Conservation (phyloP, 2,797 vertebrate genomes). For the Pseudochirops corinnae region DNA sequence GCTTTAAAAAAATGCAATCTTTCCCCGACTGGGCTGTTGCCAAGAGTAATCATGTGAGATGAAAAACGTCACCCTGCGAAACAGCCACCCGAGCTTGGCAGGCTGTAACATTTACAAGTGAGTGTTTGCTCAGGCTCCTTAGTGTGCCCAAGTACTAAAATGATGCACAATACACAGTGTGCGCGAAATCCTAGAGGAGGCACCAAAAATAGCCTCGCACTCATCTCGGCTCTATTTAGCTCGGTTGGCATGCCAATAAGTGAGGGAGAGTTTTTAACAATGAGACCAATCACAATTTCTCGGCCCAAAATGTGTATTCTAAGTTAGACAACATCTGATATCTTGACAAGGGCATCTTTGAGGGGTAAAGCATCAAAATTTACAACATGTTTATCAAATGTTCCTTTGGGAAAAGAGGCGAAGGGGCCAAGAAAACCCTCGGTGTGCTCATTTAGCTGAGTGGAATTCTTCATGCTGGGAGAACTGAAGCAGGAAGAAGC, state of each 20-base stretch:
- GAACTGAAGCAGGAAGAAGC: background rate
- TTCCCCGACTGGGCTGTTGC: background rate
- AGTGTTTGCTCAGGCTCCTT: background rate
- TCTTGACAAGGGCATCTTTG: conserved; percentile 27
- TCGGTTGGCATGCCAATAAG: background rate
- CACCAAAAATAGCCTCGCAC: conserved; percentile 26
- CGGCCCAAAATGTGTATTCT: background rate
- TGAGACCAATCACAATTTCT: background rate
- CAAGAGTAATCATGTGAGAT: background rate
- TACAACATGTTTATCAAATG: background rate
- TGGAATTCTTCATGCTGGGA: background rate
- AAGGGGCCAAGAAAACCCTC: background rate
- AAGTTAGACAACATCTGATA: background rate
- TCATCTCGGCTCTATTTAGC: conserved; percentile 37
- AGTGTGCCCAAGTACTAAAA: background rate
- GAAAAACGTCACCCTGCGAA: background rate
- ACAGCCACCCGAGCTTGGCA: background rate
- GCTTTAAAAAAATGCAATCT: background rate
- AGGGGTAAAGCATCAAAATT: background rate
- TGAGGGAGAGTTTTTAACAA: background rate
- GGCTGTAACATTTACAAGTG: conserved; percentile 29
- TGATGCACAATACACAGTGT: background rate
- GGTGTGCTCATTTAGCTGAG: rapidly evolving
- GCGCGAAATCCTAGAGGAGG: conserved; percentile 11
- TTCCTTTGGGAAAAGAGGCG: conserved; percentile 1